Percentiles rank a stretch among this genome's conserved stretches.
phyloP scores from a whole-genome alignment of 64 coral and sea anemone species.

The Actinia tenebrosa region DNA sequence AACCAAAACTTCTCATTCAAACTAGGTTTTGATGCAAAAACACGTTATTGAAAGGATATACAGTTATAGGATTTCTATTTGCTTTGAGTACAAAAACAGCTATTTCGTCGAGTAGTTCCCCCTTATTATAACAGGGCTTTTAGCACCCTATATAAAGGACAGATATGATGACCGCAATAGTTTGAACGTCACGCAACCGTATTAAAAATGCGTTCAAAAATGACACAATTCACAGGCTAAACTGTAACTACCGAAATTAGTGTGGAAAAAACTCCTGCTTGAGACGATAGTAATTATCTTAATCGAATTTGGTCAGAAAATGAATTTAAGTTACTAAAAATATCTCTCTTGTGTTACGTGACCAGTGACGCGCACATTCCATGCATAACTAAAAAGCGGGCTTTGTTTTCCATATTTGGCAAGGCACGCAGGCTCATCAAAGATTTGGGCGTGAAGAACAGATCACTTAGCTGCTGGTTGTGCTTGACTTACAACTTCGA shows the following conservation, averaged over 20 bases:
- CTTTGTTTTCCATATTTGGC: conserved; percentile 82
- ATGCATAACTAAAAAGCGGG: not conserved
- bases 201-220: not conserved
- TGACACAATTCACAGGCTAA: not conserved
- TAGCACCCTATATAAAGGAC: not conserved
- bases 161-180: not conserved
- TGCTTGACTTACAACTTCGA: not conserved
- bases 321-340: not conserved
- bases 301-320: not conserved
- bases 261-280: not conserved
- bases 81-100: not conserved
- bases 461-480: conserved; percentile 41
- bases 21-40: not conserved
- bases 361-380: conserved; percentile 12
- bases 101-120: not conserved
- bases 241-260: not conserved
- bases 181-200: not conserved
- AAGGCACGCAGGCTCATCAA: conserved; percentile 77
- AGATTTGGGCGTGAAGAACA: conserved; percentile 82
- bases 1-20: not conserved
- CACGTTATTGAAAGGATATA: not conserved
- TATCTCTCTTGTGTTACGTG: not conserved
- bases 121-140: not conserved
- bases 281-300: not conserved
- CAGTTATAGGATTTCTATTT: not conserved